Conservation (phyloP, 53 echinoderm and acorn worm genomes). For the Paracentrotus lividus region DNA sequence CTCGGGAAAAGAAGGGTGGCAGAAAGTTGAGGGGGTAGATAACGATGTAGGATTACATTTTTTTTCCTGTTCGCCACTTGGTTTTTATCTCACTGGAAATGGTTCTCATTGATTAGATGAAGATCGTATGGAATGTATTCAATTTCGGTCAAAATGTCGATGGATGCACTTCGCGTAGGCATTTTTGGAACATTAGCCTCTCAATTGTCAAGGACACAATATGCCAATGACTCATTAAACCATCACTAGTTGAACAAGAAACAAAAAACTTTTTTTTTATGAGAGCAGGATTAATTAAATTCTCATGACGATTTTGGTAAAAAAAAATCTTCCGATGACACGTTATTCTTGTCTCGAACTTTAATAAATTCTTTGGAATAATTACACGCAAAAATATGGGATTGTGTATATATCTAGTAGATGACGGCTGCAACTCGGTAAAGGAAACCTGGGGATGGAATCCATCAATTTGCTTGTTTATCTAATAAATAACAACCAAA, state of each 20-base stretch:
- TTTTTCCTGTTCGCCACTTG: neutral
- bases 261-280: too few species aligned
- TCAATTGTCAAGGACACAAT: neutral
- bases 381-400: too few species aligned
- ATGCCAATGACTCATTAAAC: neutral
- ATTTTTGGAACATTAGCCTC: neutral
- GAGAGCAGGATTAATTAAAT: too few species aligned
- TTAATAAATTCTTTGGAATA: neutral
- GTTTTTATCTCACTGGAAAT: neutral
- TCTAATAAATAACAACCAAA: too few species aligned
- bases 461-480: too few species aligned
- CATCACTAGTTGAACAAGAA: neutral
- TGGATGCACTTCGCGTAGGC: neutral
- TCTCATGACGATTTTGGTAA: too few species aligned
- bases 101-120: neutral
- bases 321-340: neutral
- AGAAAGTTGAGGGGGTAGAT: neutral
- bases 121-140: neutral
- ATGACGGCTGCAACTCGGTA: too few species aligned
- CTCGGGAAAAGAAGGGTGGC: neutral
- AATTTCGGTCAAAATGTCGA: constrained; percentile 18
- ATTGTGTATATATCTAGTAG: too few species aligned
- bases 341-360: neutral
- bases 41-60: neutral
- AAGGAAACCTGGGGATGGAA: too few species aligned